Conservation (phyloP, 64 coral and sea anemone species). For the Stichodactyla helianthus region DNA sequence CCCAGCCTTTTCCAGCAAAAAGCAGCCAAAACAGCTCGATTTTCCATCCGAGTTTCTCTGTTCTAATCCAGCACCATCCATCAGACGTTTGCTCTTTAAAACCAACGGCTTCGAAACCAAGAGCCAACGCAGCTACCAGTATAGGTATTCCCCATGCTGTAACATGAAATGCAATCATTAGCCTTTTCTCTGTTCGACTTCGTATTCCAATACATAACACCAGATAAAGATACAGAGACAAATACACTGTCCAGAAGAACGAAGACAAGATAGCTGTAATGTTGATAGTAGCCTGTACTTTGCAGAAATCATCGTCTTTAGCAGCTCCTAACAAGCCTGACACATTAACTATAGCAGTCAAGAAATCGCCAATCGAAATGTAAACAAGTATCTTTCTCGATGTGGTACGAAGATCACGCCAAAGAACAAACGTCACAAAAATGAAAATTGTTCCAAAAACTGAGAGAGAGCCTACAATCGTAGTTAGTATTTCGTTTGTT, state of each 20-base stretch:
- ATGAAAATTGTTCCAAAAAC: conserved; percentile 69
- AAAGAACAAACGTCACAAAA: conserved; percentile 67
- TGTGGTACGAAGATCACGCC: conserved; percentile 77
- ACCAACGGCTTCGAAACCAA: conserved; percentile 48
- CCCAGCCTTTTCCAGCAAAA: conserved; percentile 90
- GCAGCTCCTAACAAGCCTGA: neutral
- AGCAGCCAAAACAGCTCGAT: conserved; percentile 68
- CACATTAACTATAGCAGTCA: conserved; percentile 46
- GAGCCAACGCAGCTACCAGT: conserved; percentile 25
- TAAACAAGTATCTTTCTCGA: conserved; percentile 83
- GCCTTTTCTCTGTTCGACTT: conserved; percentile 33
- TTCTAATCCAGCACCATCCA: conserved; percentile 90
- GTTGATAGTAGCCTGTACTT: conserved; percentile 43
- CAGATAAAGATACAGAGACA: conserved; percentile 78
- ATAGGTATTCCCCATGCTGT: conserved; percentile 77
- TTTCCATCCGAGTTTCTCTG: neutral
- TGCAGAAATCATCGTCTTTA: neutral
- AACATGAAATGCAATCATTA: conserved; percentile 73
- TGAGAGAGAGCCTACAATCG: conserved; percentile 57
- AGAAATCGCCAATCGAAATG: conserved; percentile 89
- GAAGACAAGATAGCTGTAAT: conserved; percentile 75
- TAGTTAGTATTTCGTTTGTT: conserved; percentile 29
- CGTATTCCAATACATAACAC: conserved; percentile 39
- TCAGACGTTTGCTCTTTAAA: conserved; percentile 26
- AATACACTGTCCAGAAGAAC: conserved; percentile 85